Evolutionary conservation across 37 sponge, comb jelly and placozoan genomes (phyloP), one percentile per base, ranked within the genome.

Genomic region (Crambe crambe): DNA sequence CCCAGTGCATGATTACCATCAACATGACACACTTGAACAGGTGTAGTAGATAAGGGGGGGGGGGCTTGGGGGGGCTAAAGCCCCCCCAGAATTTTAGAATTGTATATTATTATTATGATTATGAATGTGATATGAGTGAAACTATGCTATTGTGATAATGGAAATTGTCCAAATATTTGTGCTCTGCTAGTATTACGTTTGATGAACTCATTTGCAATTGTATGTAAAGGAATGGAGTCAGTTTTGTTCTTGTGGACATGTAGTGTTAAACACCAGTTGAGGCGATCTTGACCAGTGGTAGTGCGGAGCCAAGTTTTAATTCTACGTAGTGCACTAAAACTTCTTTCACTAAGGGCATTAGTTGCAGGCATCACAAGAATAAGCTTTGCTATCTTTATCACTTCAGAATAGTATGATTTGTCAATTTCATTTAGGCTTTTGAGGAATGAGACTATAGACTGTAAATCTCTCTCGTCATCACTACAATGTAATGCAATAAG

Each of bases 231-330:
- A 42, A 79, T 10, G 15, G 29, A 37, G 74, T 81, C 89, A 58
- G 84, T 78, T 74, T 37, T 70, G 1, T 56, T 71, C 58, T 83
- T 77, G 73, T 89, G 89, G 34, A 89, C 79, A 83, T 89, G 79
- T 3, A 83, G 80, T 37, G 67, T 61, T 73, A 89, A 78, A 31
- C 72, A 70, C 42, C 42, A 39, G 74, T 89, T 89, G 8, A 89
- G 80, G 4, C 84, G 57, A 32, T 37, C 44, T 62, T 89, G 89
- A 29, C 10, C 21, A n/a, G 42, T 80, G 29, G 87, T 74, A 42
- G 81, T 59, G 20, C 72, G 83, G 22, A 81, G 88, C 71, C 72
- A 87, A 38, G 73, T 87, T 71, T 81, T 87, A 38, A 81, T 31
- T 39, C 82, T 57, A 3, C 88, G 72, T 31, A 81, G 60, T 30